Conservation (phyloP, 2,888 invertebrate species). For the Lasioglossum zephyrum region DNA sequence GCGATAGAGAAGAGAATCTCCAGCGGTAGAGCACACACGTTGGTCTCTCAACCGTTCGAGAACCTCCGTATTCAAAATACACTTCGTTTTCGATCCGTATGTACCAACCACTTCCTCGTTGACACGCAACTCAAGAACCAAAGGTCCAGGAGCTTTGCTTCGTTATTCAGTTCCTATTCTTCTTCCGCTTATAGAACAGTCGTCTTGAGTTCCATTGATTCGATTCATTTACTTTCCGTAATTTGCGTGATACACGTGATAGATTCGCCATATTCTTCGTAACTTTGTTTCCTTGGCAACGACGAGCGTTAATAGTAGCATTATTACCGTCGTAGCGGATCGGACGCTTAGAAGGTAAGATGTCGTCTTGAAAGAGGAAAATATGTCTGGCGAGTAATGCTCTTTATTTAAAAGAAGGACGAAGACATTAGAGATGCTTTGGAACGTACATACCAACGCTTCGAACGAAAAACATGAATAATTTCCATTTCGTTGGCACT, state of each 20-base stretch:
- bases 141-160: not conserved
- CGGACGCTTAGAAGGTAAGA: not conserved
- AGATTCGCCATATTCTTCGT: not conserved
- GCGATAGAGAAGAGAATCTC: conserved; percentile 43
- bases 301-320: not conserved
- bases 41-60: conserved; percentile 38
- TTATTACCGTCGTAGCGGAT: not conserved
- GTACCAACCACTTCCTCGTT: conserved; percentile 71
- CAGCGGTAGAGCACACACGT: conserved; percentile 24
- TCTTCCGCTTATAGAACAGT: not conserved
- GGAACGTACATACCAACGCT: not conserved
- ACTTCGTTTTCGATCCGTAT: conserved; percentile 67
- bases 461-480: not conserved
- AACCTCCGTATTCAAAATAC: conserved; percentile 50
- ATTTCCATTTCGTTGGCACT: conserved; percentile 21
- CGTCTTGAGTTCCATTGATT: not conserved
- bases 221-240: not conserved
- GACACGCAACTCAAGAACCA: conserved; percentile 1
- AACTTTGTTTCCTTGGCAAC: not conserved
- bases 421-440: no score
- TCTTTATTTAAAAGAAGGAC: not conserved
- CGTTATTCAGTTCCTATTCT: conserved; percentile 28
- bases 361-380: not conserved
- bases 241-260: not conserved
- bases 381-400: not conserved